Base-by-base conservation (phyloP, 1,140 invertebrate species). In the Musca vetustissima region DNA sequence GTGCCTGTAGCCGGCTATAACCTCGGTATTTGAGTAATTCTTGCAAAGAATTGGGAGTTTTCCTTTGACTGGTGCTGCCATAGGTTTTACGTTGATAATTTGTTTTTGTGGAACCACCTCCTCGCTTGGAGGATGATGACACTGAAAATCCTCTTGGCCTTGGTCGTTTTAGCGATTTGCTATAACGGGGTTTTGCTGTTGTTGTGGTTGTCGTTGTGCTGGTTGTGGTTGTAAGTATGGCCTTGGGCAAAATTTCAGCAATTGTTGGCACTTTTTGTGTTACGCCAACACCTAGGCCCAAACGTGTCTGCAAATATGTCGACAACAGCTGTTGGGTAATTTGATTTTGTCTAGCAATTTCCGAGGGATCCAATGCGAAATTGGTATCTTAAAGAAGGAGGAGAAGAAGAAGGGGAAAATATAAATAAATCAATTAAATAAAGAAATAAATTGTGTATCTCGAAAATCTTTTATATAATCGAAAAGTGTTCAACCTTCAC, bases 291-390 rank as follows among this genome's bases (percentile, higher is more conserved):
- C 85, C 78, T 11, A 85, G 85, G 75, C 86, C 87, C 25, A 90
- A 74, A 22, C 87, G 86, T 73, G 87, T 86, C 78, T 90, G 88
- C 64, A 91, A 84, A 76, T 87, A 91, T 70, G 88, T 88, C 76
- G 89, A 87, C 66, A 91, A 84, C 70, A 91, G 90, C 83, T 90
- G 88, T 77, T 89, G 85, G 19, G 89, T 91, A 77, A 90, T 90
- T 79, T 86, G 85, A 83, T 91, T 91, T 85, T 91, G 89, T 53
- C 88, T 81, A 73, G 86, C 86, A 76, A 90, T 77, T 81, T 90
- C 89, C 70, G 84, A 83, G 43, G 84, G 72, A 79, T 87, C 88
- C 85, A 81, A 68, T 66, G 76, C 73, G 55, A 76, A 76, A 61
- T 72, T 47, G 15, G 67, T 47, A 17, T 28, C 32, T 25, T 36